Evolutionary conservation across 1,140 invertebrate species (phyloP).

Genomic region (Globodera ellingtonae): DNA sequence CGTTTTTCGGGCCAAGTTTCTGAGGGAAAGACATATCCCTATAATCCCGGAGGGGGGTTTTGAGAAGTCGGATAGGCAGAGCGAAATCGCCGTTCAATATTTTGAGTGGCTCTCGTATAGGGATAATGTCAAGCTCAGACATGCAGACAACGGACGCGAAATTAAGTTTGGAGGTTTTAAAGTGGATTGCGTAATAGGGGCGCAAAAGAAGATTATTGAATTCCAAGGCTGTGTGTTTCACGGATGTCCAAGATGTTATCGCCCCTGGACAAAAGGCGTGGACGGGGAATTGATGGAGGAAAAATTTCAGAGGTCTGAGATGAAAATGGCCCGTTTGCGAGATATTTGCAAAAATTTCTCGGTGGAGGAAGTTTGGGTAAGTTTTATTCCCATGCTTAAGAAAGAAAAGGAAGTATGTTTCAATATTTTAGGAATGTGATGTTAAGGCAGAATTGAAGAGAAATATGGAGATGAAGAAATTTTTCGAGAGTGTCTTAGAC

Average conservation of each 20-base stretch:
- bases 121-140: background rate
- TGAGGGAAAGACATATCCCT: background rate
- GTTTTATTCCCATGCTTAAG: background rate
- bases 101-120: background rate
- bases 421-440: background rate
- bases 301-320: background rate
- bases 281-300: background rate
- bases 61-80: slow-evolving; percentile 6
- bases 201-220: background rate
- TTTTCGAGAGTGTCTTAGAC: background rate
- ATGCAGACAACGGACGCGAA: background rate
- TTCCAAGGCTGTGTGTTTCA: slow-evolving; percentile 11
- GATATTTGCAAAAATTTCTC: background rate
- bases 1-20: background rate
- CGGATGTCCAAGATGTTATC: background rate
- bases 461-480: slow-evolving; percentile 15
- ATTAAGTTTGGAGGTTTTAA: background rate
- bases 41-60: background rate
- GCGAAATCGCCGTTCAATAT: slow-evolving; percentile 2
- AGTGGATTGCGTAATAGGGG: background rate
- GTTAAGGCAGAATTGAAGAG: background rate
- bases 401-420: too few relatives aligned
- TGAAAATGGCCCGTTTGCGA: background rate
- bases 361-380: background rate
- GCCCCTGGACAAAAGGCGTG: background rate